These are phyloP conservation scores for Drosophila nebulosa DNA, from an alignment of 1,140 invertebrate genomes.

Conservation along the genomic window DNA sequence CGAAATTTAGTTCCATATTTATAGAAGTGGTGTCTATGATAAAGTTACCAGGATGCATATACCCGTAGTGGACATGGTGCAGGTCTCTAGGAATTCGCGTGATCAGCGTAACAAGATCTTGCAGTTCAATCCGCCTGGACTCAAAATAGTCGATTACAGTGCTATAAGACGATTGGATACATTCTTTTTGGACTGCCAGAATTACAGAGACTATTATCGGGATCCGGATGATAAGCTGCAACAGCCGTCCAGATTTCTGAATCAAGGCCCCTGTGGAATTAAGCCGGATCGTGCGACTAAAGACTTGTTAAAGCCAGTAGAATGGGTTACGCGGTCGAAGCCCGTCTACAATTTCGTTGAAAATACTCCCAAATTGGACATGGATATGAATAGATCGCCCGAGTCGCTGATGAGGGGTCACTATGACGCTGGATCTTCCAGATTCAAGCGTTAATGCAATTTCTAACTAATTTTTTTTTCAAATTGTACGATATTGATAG, in stretches of 20 bases:
- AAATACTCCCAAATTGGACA: not conserved
- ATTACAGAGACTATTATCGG: constrained; percentile 56
- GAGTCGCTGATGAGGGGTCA: not conserved
- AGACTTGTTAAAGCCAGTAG: constrained; percentile 1
- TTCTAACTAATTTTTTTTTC: not conserved
- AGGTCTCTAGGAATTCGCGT: constrained; percentile 35
- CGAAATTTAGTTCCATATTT: not conserved
- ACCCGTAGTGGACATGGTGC: constrained; percentile 54
- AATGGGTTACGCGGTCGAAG: constrained; percentile 28
- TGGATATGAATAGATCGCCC: not conserved
- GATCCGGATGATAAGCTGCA: constrained; percentile 44
- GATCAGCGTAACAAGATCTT: constrained; percentile 30
- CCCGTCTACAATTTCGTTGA: constrained; percentile 41
- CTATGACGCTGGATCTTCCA: not conserved
- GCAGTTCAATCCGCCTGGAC: constrained; percentile 30
- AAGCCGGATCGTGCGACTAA: constrained; percentile 11
- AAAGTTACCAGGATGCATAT: constrained; percentile 14
- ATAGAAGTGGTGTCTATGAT: not conserved
- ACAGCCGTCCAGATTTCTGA: constrained; percentile 21
- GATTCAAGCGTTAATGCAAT: not conserved
- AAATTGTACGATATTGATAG: not conserved
- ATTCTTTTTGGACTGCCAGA: constrained; percentile 58
- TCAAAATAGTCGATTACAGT: constrained; percentile 43
- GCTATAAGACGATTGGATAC: constrained; percentile 26
- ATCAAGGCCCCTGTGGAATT: constrained; percentile 31